Percentiles rank a stretch among this genome's conserved stretches.
Evolutionary conservation across 2,113 vertebrate species (phyloP).

Genomic region (Cryptotis parvus): DNA sequence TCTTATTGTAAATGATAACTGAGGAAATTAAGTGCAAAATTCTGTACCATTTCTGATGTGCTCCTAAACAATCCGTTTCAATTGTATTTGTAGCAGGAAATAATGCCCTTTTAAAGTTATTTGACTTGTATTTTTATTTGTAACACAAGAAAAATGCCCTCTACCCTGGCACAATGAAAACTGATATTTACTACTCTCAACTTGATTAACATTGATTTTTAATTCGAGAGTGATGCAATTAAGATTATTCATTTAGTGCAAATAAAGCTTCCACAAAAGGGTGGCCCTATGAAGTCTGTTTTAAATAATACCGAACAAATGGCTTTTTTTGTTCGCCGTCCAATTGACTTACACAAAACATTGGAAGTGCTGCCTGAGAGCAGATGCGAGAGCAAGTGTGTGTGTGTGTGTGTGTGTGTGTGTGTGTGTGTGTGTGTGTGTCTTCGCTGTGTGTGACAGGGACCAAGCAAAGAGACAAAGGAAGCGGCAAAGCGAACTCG

Average conservation of each 20-base stretch:
- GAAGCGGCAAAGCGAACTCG: constrained; percentile 90
- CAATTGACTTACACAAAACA: constrained; percentile 88
- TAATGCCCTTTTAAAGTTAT: constrained; percentile 89
- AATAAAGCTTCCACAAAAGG: constrained; percentile 90
- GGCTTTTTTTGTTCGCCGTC: constrained; percentile 77
- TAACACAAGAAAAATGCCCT: constrained; percentile 87
- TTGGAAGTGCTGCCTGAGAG: constrained; percentile 85
- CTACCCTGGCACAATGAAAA: constrained; percentile 87
- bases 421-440: constrained; percentile 54
- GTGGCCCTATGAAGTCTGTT: constrained; percentile 85
- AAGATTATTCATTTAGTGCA: constrained; percentile 95
- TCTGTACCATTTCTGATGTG: constrained; percentile 93
- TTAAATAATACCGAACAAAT: constrained; percentile 87
- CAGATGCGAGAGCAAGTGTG: constrained; percentile 90
- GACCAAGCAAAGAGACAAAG: constrained; percentile 90
- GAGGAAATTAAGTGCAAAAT: constrained; percentile 96
- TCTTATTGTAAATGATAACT: constrained; percentile 96
- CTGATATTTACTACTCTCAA: constrained; percentile 90
- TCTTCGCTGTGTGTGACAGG: constrained; percentile 78
- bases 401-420: constrained; percentile 80
- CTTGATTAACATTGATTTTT: constrained; percentile 96
- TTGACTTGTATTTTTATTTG: constrained; percentile 90
- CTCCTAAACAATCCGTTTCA: constrained; percentile 91
- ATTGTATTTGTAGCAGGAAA: constrained; percentile 91
- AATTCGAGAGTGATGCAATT: constrained; percentile 95